Evolutionary conservation across 2,888 invertebrate species (phyloP).

Genomic region (Drosophila recens): DNA sequence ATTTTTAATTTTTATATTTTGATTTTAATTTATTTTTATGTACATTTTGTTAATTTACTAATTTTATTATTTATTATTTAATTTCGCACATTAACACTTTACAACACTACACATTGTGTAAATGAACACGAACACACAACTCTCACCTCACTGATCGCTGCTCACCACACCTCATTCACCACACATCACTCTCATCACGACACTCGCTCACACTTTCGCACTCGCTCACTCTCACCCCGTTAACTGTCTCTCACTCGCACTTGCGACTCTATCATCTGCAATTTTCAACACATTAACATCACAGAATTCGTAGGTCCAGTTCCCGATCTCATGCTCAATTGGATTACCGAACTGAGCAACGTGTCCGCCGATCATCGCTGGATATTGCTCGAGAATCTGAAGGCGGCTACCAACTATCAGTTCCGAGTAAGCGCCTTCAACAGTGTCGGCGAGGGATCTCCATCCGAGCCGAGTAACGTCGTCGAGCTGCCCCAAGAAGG

Average conservation of each 20-base stretch:
- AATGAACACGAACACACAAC: constrained; percentile 5
- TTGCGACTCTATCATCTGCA: constrained; percentile 27
- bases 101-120: constrained; percentile 21
- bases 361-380: constrained; percentile 92
- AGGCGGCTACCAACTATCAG: constrained; percentile 97
- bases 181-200: constrained; percentile 14
- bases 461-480: constrained; percentile 95
- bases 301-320: constrained; percentile 90
- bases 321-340: constrained; percentile 93
- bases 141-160: not conserved
- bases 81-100: constrained; percentile 59
- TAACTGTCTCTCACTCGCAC: constrained; percentile 1
- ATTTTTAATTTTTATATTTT: constrained; percentile 4
- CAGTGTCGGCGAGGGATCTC: constrained; percentile 96
- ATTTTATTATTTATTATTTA: constrained; percentile 59
- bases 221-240: not conserved
- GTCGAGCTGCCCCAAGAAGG: constrained; percentile 98
- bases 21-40: constrained; percentile 21
- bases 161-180: constrained; percentile 18
- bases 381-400: constrained; percentile 93
- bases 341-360: constrained; percentile 95
- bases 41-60: constrained; percentile 45
- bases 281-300: constrained; percentile 78
- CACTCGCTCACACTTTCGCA: not conserved
- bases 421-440: constrained; percentile 99